These are phyloP conservation scores for Adelges cooleyi DNA, from an alignment of 1,140 invertebrate species.

Conservation along the genomic window DNA sequence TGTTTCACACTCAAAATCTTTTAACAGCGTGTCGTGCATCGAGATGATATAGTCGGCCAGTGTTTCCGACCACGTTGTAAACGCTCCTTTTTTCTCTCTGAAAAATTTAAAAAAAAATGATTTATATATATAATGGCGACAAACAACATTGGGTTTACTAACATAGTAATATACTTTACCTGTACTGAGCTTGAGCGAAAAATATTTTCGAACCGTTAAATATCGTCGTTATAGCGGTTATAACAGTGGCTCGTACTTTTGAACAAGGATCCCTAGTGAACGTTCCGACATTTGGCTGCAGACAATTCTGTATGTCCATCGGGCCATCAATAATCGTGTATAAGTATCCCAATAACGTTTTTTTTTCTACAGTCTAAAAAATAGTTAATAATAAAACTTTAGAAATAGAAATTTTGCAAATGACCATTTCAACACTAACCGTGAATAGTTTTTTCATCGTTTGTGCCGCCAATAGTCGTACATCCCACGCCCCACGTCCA, in stretches of 20 bases:
- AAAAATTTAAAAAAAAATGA: not conserved
- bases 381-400: not conserved
- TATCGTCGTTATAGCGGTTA: conserved; percentile 17
- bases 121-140: not conserved
- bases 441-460: conserved; percentile 19
- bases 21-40: conserved; percentile 15
- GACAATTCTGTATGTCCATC: conserved; percentile 11
- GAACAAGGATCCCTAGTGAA: conserved; percentile 10
- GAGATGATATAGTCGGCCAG: conserved; percentile 20
- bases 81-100: conserved; percentile 18
- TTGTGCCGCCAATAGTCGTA: conserved; percentile 16
- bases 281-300: not conserved
- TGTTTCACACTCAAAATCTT: conserved; percentile 6
- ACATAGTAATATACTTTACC: not conserved
- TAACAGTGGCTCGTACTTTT: conserved; percentile 15
- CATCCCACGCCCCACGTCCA: not conserved
- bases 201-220: conserved; percentile 22
- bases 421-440: not conserved
- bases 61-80: conserved; percentile 23
- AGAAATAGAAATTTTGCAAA: not conserved
- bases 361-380: conserved; percentile 13
- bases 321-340: conserved; percentile 15
- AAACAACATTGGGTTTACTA: not conserved
- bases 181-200: conserved; percentile 19
- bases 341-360: conserved; percentile 4